Conservation (phyloP, 2,888 invertebrate species). For the Nezara viridula region DNA sequence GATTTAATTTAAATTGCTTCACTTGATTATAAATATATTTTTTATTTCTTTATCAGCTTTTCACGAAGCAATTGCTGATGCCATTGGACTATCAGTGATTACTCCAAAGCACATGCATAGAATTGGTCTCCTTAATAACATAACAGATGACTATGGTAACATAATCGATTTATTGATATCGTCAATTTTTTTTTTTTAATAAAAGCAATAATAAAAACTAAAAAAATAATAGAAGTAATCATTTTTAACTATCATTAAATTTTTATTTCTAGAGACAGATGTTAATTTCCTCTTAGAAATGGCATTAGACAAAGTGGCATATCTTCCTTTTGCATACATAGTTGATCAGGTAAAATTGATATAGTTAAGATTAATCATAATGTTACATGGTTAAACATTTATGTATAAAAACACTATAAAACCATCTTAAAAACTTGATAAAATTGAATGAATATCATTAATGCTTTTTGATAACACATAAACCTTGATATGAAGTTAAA, state of each 20-base stretch:
- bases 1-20: background rate
- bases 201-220: background rate
- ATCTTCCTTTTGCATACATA: constrained; percentile 84
- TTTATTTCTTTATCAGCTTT: constrained; percentile 75
- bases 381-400: background rate
- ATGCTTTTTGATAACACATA: too few relatives aligned
- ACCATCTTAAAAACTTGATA: background rate
- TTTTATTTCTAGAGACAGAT: constrained; percentile 73
- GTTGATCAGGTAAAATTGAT: constrained; percentile 78
- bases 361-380: background rate
- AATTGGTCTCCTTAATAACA: constrained; percentile 79
- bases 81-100: constrained; percentile 81
- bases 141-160: constrained; percentile 69
- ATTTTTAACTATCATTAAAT: background rate
- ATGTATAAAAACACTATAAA: background rate
- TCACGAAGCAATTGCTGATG: constrained; percentile 88
- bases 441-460: too few relatives aligned
- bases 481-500: too few relatives aligned
- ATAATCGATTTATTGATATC: constrained; percentile 69
- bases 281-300: constrained; percentile 84
- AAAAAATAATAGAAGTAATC: background rate
- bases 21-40: background rate
- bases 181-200: constrained; percentile 78
- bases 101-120: constrained; percentile 83
- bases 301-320: constrained; percentile 84